Base-by-base conservation (phyloP, 2,797 vertebrate genomes). In the Amniataba percoides region DNA sequence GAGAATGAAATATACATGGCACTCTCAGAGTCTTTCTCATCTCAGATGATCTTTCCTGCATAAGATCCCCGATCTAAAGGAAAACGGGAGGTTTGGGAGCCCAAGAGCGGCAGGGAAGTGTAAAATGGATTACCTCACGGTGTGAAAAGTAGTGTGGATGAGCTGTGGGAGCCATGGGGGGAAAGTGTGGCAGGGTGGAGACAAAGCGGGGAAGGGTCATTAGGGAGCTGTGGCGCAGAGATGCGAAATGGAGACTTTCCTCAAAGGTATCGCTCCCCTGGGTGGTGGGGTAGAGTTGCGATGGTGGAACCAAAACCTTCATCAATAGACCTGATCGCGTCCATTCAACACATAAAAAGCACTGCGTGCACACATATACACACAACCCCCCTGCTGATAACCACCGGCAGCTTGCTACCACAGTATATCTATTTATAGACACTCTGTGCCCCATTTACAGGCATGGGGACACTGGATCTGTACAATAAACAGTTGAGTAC, bases 401-500 rank as follows among this genome's bases (percentile, higher is more conserved):
- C 81, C 59, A 89, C 80, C 42, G 6, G 79, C 65, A 73, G 80
- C 84, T 71, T 11, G 0, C 73, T 78, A 76, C 61, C 81, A 87
- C 83, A 80, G 71, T 78, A 71, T 48, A 80, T 82, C 89, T 91
- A 93, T 91, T 90, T 90, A 93, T 92, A 93, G 92, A 77, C 73
- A 71, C 69, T 23, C 57, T 72, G 86, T 89, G 91, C 78, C 81
- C 91, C 80, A 93, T 91, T 93, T 91, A 88, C 86, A 88, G 40
- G 74, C 83, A 81, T 62, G 49, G 83, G 86, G 86, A 92, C 84
- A 87, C 74, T 78, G 62, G 60, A 86, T 85, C 69, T 82, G 83
- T 76, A 81, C 45, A 85, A 81, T 80, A 84, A 84, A 80, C n/a
- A n/a, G n/a, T n/a, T n/a, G n/a, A n/a, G 53, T 31, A 66, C n/a